Percentiles rank a stretch among this genome's conserved stretches.
Conservation (phyloP, 2,888 invertebrate genomes). For the Liodrosophila aerea region DNA sequence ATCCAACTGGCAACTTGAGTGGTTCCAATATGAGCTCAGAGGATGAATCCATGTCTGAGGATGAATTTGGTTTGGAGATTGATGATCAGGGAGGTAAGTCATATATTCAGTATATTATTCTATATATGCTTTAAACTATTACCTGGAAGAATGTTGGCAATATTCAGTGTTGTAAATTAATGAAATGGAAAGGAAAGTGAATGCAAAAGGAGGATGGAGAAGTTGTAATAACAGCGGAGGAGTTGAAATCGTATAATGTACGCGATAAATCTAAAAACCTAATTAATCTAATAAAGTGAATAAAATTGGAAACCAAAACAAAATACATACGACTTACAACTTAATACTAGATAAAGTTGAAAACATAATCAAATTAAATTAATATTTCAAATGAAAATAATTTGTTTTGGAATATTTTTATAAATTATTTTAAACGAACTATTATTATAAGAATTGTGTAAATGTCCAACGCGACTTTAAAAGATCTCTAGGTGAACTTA, state of each 20-base stretch:
- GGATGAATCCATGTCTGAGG: constrained; percentile 76
- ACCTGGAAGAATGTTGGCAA: constrained; percentile 52
- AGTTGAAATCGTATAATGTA: background rate
- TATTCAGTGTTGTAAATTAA: constrained; percentile 47
- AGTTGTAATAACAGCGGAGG: background rate
- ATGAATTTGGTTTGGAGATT: constrained; percentile 78
- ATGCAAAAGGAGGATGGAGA: background rate
- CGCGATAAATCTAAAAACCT: background rate
- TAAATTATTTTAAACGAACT: too few species aligned
- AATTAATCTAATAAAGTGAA: background rate
- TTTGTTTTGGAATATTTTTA: too few species aligned
- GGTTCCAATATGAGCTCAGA: constrained; percentile 75
- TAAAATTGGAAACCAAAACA: too few species aligned
- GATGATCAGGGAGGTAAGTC: constrained; percentile 79
- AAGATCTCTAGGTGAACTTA: too few species aligned
- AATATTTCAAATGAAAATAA: too few species aligned
- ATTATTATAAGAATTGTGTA: too few species aligned
- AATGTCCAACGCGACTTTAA: too few species aligned
- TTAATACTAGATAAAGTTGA: background rate
- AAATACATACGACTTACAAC: background rate
- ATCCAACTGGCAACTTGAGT: constrained; percentile 50
- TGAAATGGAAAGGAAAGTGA: background rate
- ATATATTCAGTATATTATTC: background rate
- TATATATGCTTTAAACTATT: background rate
- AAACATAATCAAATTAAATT: background rate